Base-by-base conservation (phyloP, 2,113 vertebrate species). In the Gallinago media region DNA sequence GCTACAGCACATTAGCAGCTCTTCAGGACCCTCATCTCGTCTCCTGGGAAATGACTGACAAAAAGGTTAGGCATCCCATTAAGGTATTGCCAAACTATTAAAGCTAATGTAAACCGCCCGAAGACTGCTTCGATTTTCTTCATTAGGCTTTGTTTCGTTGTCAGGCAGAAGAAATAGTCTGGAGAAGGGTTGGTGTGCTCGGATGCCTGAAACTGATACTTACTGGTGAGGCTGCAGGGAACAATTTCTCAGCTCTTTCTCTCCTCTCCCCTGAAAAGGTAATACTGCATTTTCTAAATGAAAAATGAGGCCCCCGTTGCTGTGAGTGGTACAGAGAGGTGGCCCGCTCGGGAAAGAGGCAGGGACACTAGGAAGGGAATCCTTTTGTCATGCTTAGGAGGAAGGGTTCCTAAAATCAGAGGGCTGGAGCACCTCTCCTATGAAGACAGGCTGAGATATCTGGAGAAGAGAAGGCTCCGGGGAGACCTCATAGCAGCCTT, bases 121-220 rank as follows among this genome's bases (percentile, higher is more conserved):
- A 79, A 92, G 78, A 74, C 10, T 11, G 61, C 56, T 88, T 70
- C 0, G 1, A 44, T 92, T 90, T 80, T 93, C 47, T 75, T 92
- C 75, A 67, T 84, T 80, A 88, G 72, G 47, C 49, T 92, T 93
- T 88, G 82, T 74, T 88, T 86, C 36, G 49, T 81, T 80, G 78
- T 74, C 34, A 83, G 36, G 88, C 34, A 88, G 75, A 89, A 92
- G 44, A 84, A 96, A 71, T 10, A 96, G 56, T 54, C 18, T 65
- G 54, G 61, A 92, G 63, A 90, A 50, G 0, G 32, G 46, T 3
- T 76, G 59, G 62, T 93, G 42, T 74, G 42, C 85, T 76, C 42
- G 85, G 77, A 65, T 62, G 89, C 55, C 75, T 82, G 71, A 94
- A 94, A 93, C 50, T 19, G 67, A 88, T 92, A 62, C 87, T 78